Conservation (phyloP, 2,888 invertebrate genomes). For the Eristalis pertinax region DNA sequence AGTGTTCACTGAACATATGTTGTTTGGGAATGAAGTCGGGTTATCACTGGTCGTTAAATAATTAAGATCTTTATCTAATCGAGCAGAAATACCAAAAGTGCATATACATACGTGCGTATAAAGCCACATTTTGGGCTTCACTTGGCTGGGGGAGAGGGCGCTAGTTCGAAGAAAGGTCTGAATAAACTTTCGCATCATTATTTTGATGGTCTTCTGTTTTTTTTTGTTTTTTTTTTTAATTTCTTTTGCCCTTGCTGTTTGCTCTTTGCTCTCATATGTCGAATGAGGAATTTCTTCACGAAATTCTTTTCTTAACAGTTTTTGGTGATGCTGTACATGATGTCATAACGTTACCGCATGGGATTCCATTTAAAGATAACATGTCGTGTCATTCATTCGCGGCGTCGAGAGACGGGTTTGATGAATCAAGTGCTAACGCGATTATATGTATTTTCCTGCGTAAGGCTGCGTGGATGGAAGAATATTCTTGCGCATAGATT, state of each 20-base stretch:
- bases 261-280: neutral
- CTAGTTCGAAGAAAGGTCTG: neutral
- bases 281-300: neutral
- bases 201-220: neutral
- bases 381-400: neutral
- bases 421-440: neutral
- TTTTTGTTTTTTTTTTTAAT: neutral
- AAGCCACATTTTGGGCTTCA: neutral
- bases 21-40: neutral
- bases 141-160: neutral
- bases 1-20: neutral
- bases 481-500: no score
- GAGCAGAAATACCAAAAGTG: neutral
- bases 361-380: neutral
- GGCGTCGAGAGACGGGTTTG: neutral
- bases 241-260: neutral
- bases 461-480: no score
- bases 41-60: neutral
- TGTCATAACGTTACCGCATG: neutral
- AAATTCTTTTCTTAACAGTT: neutral
- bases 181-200: neutral
- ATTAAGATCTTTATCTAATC: conserved; percentile 33
- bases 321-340: neutral
- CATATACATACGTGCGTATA: neutral
- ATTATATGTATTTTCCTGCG: neutral